Base-by-base conservation (phyloP, 2,888 invertebrate species). In the Pyrrhia umbra region DNA sequence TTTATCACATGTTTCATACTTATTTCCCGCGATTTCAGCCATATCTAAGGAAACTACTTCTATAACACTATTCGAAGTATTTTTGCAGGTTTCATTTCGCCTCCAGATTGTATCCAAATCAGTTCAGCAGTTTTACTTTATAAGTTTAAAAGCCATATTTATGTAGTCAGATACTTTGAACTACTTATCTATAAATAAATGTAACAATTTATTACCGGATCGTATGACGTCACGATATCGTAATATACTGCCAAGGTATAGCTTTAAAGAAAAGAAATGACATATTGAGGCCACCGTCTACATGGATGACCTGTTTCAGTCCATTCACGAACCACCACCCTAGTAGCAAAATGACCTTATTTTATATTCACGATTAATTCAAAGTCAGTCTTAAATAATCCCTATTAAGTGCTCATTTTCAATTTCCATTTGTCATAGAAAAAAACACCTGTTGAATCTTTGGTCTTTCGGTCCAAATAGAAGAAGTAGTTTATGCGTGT, bases 261-360 rank as follows among this genome's bases (percentile, higher is more conserved):
- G 42, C 6, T 63, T 46, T 54, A 21, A 70, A 71, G 23, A 47
- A 39, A 8, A 50, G 9, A 30, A 49, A 1, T 71, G 65, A 76
- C 72, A 76, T 15, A 64, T 55, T 63, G 30, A 55, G 46, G 45
- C 2, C 54, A 34, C 45, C 15, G 9, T 39, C 6, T 13, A 40
- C 27, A 30, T 68, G 20, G 27, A 47, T 71, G 71, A 62, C 71
- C 76, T 71, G 49, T 30, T 75, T 71, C 40, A n/a, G 43, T 75
- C 52, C 45, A 61, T 47, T 75, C 34, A 34, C 13, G 25, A 20
- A 56, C 15, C 2, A 3, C 25, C 42, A 58, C 4, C n/a, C 2
- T 47, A 21, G 6, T 46, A 30, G 15, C 10, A 56, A 25, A 60
- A 15, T 52, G 34, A 63, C 45, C 37, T 64, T 50, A 57, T 71